Evolutionary conservation across 2,113 vertebrate genomes (phyloP).

Genomic region (Halichoeres trimaculatus): DNA sequence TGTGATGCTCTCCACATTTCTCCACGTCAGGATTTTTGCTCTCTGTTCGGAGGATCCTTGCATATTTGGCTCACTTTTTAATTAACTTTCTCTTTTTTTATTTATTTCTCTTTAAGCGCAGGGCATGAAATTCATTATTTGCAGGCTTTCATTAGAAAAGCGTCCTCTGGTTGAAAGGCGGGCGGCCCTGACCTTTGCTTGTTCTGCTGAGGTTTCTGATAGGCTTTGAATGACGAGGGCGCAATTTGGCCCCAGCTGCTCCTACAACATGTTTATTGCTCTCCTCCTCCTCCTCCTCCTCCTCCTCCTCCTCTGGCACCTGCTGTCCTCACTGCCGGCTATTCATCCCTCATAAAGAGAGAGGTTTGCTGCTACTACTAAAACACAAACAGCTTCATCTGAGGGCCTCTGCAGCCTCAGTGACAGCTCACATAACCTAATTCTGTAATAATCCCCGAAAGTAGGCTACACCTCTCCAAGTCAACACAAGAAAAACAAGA

Average conservation of each 20-base stretch:
- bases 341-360: slow-evolving; percentile 58
- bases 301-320: slow-evolving; percentile 70
- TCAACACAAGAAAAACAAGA: slow-evolving; percentile 56
- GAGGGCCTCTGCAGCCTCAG: slow-evolving; percentile 21
- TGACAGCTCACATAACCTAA: slow-evolving; percentile 71
- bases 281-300: slow-evolving; percentile 53
- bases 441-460: slow-evolving; percentile 70
- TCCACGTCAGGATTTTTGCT: background rate
- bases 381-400: slow-evolving; percentile 36
- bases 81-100: slow-evolving; percentile 42
- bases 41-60: background rate
- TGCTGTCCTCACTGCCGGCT: slow-evolving; percentile 66
- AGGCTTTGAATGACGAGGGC: slow-evolving; percentile 76
- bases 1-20: background rate
- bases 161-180: slow-evolving; percentile 65
- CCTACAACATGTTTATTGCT: slow-evolving; percentile 75
- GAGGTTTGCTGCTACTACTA: slow-evolving; percentile 46
- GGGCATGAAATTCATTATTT: slow-evolving; percentile 68
- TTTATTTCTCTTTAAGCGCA: slow-evolving; percentile 46
- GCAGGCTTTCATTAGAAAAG: slow-evolving; percentile 65
- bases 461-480: slow-evolving; percentile 58
- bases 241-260: slow-evolving; percentile 81
- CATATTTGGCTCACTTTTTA: slow-evolving; percentile 45
- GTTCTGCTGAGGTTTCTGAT: slow-evolving; percentile 73
- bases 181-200: slow-evolving; percentile 77